A percentile compares a stretch with the other conserved stretches of the same genome.
Evolutionary conservation across 2,888 invertebrate genomes (phyloP).

Genomic region (Chalcosyrphus nemorum): DNA sequence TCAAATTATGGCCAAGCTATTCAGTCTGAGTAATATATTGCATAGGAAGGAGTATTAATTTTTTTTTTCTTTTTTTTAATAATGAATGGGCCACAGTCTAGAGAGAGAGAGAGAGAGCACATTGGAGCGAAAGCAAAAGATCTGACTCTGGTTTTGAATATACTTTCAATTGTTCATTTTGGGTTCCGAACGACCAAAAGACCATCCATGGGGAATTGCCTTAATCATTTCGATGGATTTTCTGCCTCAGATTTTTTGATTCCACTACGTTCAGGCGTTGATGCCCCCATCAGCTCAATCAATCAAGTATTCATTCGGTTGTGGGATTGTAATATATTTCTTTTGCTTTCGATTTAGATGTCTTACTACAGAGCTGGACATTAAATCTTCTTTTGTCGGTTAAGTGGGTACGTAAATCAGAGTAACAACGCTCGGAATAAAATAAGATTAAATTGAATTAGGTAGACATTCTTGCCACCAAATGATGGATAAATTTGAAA

Average conservation of each 20-base stretch:
- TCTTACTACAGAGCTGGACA: neutral
- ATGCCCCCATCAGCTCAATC: neutral
- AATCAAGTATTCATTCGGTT: neutral
- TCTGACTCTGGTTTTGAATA: constrained; percentile 18
- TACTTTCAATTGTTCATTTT: neutral
- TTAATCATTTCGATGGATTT: neutral
- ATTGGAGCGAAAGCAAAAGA: constrained; percentile 23
- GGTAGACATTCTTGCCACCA: neutral
- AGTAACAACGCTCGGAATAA: neutral
- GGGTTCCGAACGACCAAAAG: neutral
- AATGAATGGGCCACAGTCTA: neutral
- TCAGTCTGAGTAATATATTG: constrained; percentile 22
- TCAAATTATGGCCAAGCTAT: constrained; percentile 33
- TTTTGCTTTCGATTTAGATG: neutral
- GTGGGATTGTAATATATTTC: neutral
- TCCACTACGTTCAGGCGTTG: neutral
- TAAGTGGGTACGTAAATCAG: neutral
- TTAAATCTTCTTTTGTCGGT: neutral
- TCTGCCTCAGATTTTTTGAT: neutral
- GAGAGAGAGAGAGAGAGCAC: neutral
- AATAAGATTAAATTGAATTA: neutral
- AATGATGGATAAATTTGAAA: no score
- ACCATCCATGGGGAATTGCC: neutral
- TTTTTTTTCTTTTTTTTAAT: neutral
- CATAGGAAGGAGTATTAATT: neutral